Evolutionary conservation across 1,140 invertebrate genomes (phyloP).

Genomic region (Delia radicum): DNA sequence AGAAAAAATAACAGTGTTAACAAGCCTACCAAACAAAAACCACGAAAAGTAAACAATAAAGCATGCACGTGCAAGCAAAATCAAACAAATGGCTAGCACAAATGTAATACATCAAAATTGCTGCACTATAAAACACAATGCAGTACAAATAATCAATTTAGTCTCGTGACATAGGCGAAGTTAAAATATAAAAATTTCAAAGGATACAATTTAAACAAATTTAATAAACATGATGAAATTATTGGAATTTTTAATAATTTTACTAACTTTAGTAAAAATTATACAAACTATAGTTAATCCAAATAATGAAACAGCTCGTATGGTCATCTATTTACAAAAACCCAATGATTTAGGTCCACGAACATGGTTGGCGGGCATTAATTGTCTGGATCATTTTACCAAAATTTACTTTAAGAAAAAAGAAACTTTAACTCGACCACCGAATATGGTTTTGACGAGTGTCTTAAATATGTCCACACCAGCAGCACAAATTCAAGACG

Average conservation of each 20-base stretch:
- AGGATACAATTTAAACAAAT: no score
- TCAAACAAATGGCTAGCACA: background rate
- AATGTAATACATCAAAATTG: background rate
- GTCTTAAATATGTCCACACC: slow-evolving; percentile 43
- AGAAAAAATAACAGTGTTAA: slow-evolving; percentile 2
- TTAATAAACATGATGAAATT: background rate
- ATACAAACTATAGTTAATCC: slow-evolving; percentile 40
- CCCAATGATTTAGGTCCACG: slow-evolving; percentile 37
- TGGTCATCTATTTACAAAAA: slow-evolving; percentile 44
- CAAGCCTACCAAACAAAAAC: background rate
- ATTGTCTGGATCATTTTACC: slow-evolving; percentile 45
- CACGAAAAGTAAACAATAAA: background rate
- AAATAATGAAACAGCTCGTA: slow-evolving; percentile 40
- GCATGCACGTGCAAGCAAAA: background rate
- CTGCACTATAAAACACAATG: background rate
- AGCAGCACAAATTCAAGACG: slow-evolving; percentile 42
- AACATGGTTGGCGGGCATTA: slow-evolving; percentile 40
- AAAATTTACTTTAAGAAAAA: slow-evolving; percentile 42
- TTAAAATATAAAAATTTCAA: background rate
- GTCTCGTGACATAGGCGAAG: background rate
- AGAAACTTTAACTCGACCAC: slow-evolving; percentile 40
- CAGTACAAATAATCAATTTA: background rate
- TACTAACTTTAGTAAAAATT: background rate
- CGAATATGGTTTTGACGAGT: slow-evolving; percentile 41
- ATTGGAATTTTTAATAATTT: background rate